Percentiles rank a stretch among this genome's conserved stretches.
These are phyloP conservation scores for Ianthella basta DNA, from an alignment of 37 sponge, comb jelly and placozoan species.

Conservation along the genomic window DNA sequence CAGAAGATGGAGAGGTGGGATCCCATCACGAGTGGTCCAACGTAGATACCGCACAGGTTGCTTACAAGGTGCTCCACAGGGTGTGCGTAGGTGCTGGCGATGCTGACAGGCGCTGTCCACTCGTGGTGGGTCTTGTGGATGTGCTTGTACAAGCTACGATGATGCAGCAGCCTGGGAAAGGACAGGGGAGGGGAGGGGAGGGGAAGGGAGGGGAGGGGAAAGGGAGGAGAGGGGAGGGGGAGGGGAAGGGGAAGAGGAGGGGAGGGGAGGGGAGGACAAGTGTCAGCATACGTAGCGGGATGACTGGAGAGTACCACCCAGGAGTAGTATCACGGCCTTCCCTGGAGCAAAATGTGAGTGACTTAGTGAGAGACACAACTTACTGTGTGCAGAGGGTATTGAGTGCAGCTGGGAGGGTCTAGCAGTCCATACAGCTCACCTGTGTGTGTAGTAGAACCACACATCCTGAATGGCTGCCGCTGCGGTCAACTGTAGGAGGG, in stretches of 20 bases:
- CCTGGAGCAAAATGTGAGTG: too few relatives aligned
- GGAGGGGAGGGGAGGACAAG: not conserved
- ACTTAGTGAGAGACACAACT: too few relatives aligned
- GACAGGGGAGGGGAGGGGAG: not conserved
- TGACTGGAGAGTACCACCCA: not conserved
- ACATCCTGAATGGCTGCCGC: constrained; percentile 58
- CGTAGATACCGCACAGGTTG: constrained; percentile 61
- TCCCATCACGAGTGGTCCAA: constrained; percentile 50
- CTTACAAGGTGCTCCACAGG: constrained; percentile 75
- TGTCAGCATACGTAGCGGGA: not conserved
- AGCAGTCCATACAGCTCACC: constrained; percentile 47
- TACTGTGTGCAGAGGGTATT: too few relatives aligned
- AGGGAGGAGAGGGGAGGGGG: not conserved
- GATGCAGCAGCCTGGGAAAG: constrained; percentile 76
- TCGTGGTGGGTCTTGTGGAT: constrained; percentile 95
- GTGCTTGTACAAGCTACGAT: constrained; percentile 74
- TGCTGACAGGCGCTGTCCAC: constrained; percentile 80
- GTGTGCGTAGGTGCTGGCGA: constrained; percentile 75
- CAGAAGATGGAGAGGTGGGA: constrained; percentile 65
- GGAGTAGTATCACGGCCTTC: too few relatives aligned
- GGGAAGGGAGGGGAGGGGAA: not conserved
- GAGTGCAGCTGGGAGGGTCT: not conserved
- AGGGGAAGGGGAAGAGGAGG: not conserved
- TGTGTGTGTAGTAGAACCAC: constrained; percentile 88
- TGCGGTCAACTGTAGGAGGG: constrained; percentile 54